Conservation (phyloP, 2,113 vertebrate genomes). For the Malurus elegans region DNA sequence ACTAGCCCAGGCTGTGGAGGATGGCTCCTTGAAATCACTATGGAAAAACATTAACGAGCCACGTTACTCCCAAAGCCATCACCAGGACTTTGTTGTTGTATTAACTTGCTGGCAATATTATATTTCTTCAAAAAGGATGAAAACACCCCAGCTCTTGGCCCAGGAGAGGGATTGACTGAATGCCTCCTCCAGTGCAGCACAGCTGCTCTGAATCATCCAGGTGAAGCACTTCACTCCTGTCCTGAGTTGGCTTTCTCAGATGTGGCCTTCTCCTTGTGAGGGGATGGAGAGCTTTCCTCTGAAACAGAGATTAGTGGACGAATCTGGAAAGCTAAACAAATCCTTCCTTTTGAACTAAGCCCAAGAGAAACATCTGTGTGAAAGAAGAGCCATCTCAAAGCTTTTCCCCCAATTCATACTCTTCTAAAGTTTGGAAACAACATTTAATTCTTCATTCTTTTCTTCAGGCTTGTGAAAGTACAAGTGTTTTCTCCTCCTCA, state of each 20-base stretch:
- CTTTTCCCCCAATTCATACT: neutral
- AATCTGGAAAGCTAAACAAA: neutral
- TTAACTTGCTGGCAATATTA: neutral
- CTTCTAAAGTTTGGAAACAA: neutral
- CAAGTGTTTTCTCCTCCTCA: slow-evolving; percentile 37
- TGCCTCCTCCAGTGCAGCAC: neutral
- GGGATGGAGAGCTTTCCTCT: neutral
- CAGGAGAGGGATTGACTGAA: neutral
- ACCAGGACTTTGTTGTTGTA: neutral
- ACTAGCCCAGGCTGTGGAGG: neutral
- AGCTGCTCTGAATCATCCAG: neutral
- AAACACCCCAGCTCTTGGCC: neutral
- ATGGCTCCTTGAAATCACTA: neutral
- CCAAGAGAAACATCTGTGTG: slow-evolving; percentile 34
- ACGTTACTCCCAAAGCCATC: neutral
- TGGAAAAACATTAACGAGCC: neutral
- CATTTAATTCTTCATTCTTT: slow-evolving; percentile 12
- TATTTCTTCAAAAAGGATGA: neutral
- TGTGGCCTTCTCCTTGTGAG: neutral
- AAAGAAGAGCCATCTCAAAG: slow-evolving; percentile 33
- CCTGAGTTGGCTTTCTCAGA: neutral
- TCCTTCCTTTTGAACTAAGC: slow-evolving; percentile 3
- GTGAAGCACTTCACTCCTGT: neutral
- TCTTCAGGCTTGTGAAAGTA: slow-evolving; percentile 22
- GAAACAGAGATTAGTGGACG: neutral